Percentiles rank a stretch among this genome's conserved stretches.
phyloP scores from a whole-genome alignment of 2,888 invertebrate species.

The Glyphotaelius pellucidus region DNA sequence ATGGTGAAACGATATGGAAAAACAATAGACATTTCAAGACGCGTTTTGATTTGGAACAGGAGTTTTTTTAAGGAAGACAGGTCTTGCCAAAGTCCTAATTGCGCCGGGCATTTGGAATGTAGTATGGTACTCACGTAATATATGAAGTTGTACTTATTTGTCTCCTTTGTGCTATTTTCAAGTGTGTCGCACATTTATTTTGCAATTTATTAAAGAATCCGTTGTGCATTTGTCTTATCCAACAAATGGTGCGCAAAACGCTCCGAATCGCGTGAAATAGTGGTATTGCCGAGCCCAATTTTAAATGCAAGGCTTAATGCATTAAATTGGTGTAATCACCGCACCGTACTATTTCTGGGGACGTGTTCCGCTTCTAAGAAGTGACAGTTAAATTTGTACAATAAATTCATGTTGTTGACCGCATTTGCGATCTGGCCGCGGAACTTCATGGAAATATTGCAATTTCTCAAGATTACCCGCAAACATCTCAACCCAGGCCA shows the following conservation, averaged over 20 bases:
- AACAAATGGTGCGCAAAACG: not conserved
- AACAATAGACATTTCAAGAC: too few relatives aligned
- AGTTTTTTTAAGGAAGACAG: too few relatives aligned
- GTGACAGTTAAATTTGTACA: conserved; percentile 25
- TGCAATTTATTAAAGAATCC: not conserved
- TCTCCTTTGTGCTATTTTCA: not conserved
- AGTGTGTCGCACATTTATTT: not conserved
- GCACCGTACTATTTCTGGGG: conserved; percentile 1
- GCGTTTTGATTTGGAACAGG: too few relatives aligned
- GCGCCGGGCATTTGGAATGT: too few relatives aligned
- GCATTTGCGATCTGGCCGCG: not conserved
- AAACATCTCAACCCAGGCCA: not conserved
- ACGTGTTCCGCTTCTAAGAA: conserved; percentile 3
- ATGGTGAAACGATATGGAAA: too few relatives aligned
- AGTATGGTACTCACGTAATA: too few relatives aligned
- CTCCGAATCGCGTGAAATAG: not conserved
- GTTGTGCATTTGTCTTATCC: not conserved
- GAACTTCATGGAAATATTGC: not conserved
- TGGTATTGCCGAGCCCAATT: not conserved
- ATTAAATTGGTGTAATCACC: conserved; percentile 8
- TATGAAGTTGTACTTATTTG: too few relatives aligned
- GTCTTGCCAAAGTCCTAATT: too few relatives aligned
- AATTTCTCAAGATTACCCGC: not conserved
- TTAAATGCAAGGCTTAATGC: not conserved
- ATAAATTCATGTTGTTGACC: conserved; percentile 9